Evolutionary conservation across 2,888 invertebrate genomes (phyloP).

Genomic region (Ornithoptera priamus): DNA sequence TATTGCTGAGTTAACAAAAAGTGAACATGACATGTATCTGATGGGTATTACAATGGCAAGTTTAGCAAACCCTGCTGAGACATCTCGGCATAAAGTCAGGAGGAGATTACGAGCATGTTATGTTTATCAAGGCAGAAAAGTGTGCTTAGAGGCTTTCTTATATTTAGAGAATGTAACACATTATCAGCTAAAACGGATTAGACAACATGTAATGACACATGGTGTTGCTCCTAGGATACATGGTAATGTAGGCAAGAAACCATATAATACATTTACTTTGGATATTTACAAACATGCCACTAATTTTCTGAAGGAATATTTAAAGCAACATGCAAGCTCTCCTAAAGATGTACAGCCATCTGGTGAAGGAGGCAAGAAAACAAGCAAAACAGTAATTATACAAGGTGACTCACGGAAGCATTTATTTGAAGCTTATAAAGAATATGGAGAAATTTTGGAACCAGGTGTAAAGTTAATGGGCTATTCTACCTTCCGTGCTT

Average conservation of each 20-base stretch:
- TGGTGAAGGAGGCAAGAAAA: constrained; percentile 71
- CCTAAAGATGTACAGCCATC: constrained; percentile 75
- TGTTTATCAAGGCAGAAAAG: constrained; percentile 87
- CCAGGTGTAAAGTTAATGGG: constrained; percentile 88
- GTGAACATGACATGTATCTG: constrained; percentile 90
- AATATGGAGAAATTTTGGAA: constrained; percentile 85
- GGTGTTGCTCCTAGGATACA: constrained; percentile 89
- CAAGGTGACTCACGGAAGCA: constrained; percentile 83
- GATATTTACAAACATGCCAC: constrained; percentile 89
- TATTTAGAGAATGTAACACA: constrained; percentile 90
- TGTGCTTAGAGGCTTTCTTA: constrained; percentile 88
- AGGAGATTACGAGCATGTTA: constrained; percentile 87
- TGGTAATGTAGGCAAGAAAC: constrained; percentile 89
- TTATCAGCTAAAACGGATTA: constrained; percentile 87
- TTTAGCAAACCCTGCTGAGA: constrained; percentile 86
- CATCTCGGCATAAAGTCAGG: constrained; percentile 85
- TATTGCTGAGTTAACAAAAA: constrained; percentile 89
- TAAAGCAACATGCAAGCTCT: constrained; percentile 83
- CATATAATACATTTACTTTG: constrained; percentile 88
- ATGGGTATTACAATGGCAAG: constrained; percentile 93
- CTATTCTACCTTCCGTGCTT: constrained; percentile 88
- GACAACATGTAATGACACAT: constrained; percentile 89
- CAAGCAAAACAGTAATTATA: constrained; percentile 73
- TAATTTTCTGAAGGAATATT: constrained; percentile 86
- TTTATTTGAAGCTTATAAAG: constrained; percentile 86